These are phyloP conservation scores for Hypena proboscidalis DNA, from an alignment of 2,888 invertebrate genomes.

Conservation along the genomic window DNA sequence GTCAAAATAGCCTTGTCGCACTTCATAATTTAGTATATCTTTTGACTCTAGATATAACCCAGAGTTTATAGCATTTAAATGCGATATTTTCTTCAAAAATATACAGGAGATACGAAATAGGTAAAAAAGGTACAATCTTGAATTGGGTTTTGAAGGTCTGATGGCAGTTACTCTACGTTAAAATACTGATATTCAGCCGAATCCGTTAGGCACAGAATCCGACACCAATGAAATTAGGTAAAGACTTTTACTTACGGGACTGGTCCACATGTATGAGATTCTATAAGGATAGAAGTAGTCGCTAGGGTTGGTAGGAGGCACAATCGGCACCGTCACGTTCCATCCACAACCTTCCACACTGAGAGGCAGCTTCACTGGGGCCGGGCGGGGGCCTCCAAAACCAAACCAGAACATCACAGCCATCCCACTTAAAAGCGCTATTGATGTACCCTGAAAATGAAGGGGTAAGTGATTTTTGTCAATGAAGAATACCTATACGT, in stretches of 20 bases:
- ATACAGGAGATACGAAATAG: too few relatives aligned
- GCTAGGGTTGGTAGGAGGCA: slow-evolving; percentile 36
- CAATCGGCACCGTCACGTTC: slow-evolving; percentile 54
- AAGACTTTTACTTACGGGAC: slow-evolving; percentile 69
- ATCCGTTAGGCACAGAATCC: not conserved
- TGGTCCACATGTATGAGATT: slow-evolving; percentile 91
- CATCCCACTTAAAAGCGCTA: slow-evolving; percentile 88
- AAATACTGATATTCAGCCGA: not conserved
- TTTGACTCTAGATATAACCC: too few relatives aligned
- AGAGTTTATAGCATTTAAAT: too few relatives aligned
- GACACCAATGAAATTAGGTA: not conserved
- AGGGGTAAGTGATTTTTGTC: too few relatives aligned
- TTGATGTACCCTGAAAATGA: slow-evolving; percentile 90
- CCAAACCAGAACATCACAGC: slow-evolving; percentile 92
- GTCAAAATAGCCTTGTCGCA: too few relatives aligned
- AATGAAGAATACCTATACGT: too few relatives aligned
- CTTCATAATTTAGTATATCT: too few relatives aligned
- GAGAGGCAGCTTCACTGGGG: slow-evolving; percentile 82
- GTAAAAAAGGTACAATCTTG: too few relatives aligned
- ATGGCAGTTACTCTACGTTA: too few relatives aligned
- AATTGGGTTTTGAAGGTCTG: too few relatives aligned
- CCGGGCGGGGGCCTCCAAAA: slow-evolving; percentile 91
- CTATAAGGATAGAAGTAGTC: slow-evolving; percentile 88
- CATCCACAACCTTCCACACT: slow-evolving; percentile 84
- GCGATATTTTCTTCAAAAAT: too few relatives aligned